phyloP scores from a whole-genome alignment of 2,113 vertebrate genomes.

The Sceloporus tristichus region DNA sequence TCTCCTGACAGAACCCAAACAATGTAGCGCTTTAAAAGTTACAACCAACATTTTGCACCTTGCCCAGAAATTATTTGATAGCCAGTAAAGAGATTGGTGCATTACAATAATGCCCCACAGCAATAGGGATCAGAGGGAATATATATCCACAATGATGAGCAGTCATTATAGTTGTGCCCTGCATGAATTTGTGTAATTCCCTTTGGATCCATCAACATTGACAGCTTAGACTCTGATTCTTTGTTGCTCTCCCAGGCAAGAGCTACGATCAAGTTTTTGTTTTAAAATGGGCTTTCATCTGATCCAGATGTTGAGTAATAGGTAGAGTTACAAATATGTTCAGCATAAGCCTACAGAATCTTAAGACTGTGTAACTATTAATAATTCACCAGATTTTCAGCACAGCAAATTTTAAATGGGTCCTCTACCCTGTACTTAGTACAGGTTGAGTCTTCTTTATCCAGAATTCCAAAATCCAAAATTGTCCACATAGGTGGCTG shows the following conservation, averaged over 20 bases:
- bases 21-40: too few relatives aligned
- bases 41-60: too few relatives aligned
- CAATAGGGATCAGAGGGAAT: not conserved
- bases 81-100: too few relatives aligned
- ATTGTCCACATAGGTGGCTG: too few relatives aligned
- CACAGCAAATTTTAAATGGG: not conserved
- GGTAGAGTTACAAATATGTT: not conserved
- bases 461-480: too few relatives aligned
- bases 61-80: too few relatives aligned
- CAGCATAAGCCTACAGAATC: not conserved
- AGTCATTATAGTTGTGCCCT: not conserved
- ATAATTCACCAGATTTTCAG: conserved; percentile 5
- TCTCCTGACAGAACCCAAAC: too few relatives aligned
- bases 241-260: not conserved
- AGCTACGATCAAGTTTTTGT: not conserved
- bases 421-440: not conserved
- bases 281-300: conserved; percentile 17
- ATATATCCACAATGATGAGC: not conserved
- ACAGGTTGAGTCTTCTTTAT: too few relatives aligned
- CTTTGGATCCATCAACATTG: not conserved
- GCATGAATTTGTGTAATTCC: not conserved
- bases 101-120: too few relatives aligned
- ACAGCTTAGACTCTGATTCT: not conserved
- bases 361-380: conserved; percentile 2
- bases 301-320: accelerated